Evolutionary conservation across 2,888 invertebrate genomes (phyloP).

Genomic region (Eilema griseolum): DNA sequence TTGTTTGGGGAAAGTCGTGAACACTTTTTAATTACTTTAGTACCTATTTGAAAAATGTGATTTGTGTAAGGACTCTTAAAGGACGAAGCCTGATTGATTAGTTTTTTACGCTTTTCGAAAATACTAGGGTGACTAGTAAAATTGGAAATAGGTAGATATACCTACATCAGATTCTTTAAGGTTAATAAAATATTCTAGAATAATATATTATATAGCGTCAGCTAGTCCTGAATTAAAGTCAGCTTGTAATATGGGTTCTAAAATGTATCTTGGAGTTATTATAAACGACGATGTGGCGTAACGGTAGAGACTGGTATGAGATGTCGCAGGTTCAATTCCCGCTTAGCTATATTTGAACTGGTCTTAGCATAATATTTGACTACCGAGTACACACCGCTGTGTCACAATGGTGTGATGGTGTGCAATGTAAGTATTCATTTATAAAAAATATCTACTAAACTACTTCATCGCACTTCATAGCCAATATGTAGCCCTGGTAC

Average conservation of each 20-base stretch:
- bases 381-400: too few species aligned
- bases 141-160: not conserved
- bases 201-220: too few species aligned
- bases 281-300: not conserved
- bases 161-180: not conserved
- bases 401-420: too few species aligned
- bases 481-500: too few species aligned
- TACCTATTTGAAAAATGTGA: constrained; percentile 18
- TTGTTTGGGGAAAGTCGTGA: constrained; percentile 18
- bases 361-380: too few species aligned
- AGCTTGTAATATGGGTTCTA: not conserved
- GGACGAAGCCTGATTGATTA: constrained; percentile 17
- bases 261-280: too few species aligned
- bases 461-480: too few species aligned
- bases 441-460: too few species aligned
- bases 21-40: constrained; percentile 19
- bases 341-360: too few species aligned
- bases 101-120: not conserved
- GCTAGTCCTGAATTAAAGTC: too few species aligned
- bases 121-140: not conserved
- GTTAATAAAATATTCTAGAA: too few species aligned
- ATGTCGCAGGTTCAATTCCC: not conserved
- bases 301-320: not conserved
- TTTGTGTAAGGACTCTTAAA: constrained; percentile 7
- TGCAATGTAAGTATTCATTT: too few species aligned